Evolutionary conservation across 2,113 vertebrate species (phyloP), one percentile per base, ranked within the genome.

Genomic region (Eleginops maclovinus): DNA sequence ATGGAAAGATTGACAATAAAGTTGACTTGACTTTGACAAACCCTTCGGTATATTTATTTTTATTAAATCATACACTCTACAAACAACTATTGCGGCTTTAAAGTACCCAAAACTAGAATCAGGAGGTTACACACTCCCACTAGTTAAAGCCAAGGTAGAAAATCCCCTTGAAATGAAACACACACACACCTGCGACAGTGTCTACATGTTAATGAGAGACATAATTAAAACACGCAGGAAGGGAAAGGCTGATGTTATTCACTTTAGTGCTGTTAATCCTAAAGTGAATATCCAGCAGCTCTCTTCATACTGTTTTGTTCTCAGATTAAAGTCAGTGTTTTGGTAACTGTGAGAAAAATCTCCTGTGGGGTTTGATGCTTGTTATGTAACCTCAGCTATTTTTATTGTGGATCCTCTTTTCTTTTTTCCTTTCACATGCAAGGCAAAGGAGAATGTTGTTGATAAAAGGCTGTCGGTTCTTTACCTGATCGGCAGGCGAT

Each of bases 401-500:
- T 92, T 79, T 79, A 65, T 62, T 43, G 76, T 66, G 65, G 83
- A 83, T 86, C 77, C 73, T 76, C 63, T 75, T 87, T 24, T 28
- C 55, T 55, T 1, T 66, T 67, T 67, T 75, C 49, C 26, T n/a
- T n/a, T n/a, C n/a, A 72, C 41, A 81, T 74, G 56, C 60, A 75
- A 65, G 19, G 78, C 58, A 68, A n/a, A 86, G 67, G 65, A 65
- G 54, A 81, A 68, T 66, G 58, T 61, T 67, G 71, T 88, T 89
- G 87, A 77, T 17, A 66, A 44, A 54, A 72, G 16, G 74, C 79
- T 75, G 81, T 91, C 59, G 71, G 70, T 78, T 86, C 54, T 95
- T 96, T 97, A 99, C 98, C 98, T 96, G 98, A 99, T 90, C 98
- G 95, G 91, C 98, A 99, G 88, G 98, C 98, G 90, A 99, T 99